Base-by-base conservation (phyloP, 1,140 invertebrate species). In the Melanaphis sacchari region DNA sequence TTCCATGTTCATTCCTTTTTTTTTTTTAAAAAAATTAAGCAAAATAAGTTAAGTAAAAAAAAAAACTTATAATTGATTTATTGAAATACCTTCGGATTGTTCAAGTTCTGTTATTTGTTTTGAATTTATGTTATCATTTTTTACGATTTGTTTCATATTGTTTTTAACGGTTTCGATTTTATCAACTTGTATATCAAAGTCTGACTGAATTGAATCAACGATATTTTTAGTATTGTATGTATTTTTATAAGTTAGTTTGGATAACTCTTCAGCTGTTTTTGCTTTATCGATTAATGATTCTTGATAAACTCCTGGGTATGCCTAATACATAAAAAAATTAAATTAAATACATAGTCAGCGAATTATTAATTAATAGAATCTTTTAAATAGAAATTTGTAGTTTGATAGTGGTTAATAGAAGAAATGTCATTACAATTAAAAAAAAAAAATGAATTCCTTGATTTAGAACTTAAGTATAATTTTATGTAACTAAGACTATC, bases 111-210 rank as follows among this genome's bases (percentile, higher is more conserved):
- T 94, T n/a, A 96, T 94, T 94, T 96, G 95, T 9, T 95, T 93
- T 89, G 95, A 95, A 59, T 96, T 96, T 66, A 96, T 95, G 94
- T 96, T 96, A 59, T 96, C 96, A 18, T 95, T 96, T 36, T 95
- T 95, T 0, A 96, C 96, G 0, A 96, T 96, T 52, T 94, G 95
- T 38, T 96, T 96, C 8, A 96, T 94, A 8, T 95, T 95, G 66
- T 95, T 94, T 94, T 96, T 96, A 4, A 96, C 94, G 85, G 94
- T 93, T 24, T 95, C 94, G 11, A 96, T 95, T 26, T 95, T 95
- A 41, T 95, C 94, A 93, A 96, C 95, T 93, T 96, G 95, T 11
- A 94, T 59, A 43, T 96, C 94, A 6, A 96, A 94, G 31, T 95
- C 94, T 7, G 94, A 94, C 87, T 95, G 94, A 0, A 96, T 93